These are phyloP conservation scores for Zophobas morio DNA, from an alignment of 1,140 invertebrate species.

Conservation along the genomic window DNA sequence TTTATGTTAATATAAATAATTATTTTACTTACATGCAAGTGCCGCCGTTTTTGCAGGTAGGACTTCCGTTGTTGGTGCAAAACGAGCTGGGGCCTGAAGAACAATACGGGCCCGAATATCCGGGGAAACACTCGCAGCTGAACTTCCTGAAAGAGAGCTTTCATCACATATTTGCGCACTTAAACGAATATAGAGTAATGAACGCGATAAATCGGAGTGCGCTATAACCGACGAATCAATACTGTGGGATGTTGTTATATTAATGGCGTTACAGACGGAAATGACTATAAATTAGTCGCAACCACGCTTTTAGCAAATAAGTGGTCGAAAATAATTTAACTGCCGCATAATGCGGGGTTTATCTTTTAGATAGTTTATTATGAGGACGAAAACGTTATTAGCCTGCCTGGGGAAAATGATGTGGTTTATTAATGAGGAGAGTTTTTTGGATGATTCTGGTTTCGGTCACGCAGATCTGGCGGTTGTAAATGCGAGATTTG, in stretches of 20 bases:
- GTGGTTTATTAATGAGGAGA: too few relatives aligned
- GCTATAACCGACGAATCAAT: background rate
- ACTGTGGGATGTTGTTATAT: background rate
- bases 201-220: background rate
- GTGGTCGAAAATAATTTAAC: slow-evolving; percentile 14
- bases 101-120: slow-evolving; percentile 80
- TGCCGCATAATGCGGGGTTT: background rate
- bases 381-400: background rate
- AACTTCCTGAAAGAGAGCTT: slow-evolving; percentile 67
- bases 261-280: slow-evolving; percentile 3
- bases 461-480: too few relatives aligned
- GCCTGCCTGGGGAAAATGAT: too few relatives aligned
- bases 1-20: slow-evolving; percentile 27
- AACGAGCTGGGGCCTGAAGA: slow-evolving; percentile 77
- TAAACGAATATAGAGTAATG: background rate
- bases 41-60: slow-evolving; percentile 82
- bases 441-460: too few relatives aligned
- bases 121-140: slow-evolving; percentile 83
- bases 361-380: background rate
- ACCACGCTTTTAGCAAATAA: slow-evolving; percentile 9
- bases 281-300: slow-evolving; percentile 6
- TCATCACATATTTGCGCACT: background rate
- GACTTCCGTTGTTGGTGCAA: slow-evolving; percentile 74
- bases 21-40: slow-evolving; percentile 79
- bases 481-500: too few relatives aligned